phyloP scores from a whole-genome alignment of 2,113 vertebrate genomes.

The Odocoileus virginianus region DNA sequence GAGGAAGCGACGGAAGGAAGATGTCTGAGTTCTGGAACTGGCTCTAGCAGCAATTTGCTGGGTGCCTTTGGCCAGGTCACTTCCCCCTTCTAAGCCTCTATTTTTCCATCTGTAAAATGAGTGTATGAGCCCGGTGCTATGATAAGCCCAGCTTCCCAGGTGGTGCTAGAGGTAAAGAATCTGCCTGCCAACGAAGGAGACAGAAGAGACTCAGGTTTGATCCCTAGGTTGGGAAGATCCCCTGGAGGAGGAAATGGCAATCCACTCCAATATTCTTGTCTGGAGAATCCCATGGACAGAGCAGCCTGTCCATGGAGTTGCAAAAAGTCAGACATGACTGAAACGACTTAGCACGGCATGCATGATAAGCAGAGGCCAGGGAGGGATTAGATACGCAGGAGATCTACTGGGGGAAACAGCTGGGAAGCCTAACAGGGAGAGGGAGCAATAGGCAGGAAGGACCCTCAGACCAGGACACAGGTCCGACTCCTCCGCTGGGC shows the following conservation, averaged over 20 bases:
- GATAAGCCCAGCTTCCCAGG: not conserved
- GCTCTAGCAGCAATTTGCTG: not conserved
- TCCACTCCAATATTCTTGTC: not conserved
- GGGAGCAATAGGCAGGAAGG: not conserved
- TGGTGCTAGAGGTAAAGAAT: not conserved
- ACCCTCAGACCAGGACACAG: not conserved
- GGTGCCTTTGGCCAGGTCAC: not conserved
- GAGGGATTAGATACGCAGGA: accelerated
- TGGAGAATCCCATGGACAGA: not conserved
- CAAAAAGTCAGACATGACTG: not conserved
- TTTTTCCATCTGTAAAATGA: not conserved
- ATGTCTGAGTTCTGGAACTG: not conserved
- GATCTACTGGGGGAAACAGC: accelerated
- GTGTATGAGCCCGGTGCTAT: too few relatives aligned
- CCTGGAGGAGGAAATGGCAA: not conserved
- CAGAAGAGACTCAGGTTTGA: not conserved
- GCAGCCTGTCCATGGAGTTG: not conserved
- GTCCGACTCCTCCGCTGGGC: accelerated
- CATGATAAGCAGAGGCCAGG: not conserved
- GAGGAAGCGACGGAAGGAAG: not conserved
- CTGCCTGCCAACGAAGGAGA: not conserved
- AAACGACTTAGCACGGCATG: accelerated
- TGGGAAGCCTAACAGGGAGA: not conserved
- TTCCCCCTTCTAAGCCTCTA: not conserved
- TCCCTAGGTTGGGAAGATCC: not conserved